Base-by-base conservation (phyloP, 2,797 vertebrate genomes). In the Spondyliosoma cantharus region DNA sequence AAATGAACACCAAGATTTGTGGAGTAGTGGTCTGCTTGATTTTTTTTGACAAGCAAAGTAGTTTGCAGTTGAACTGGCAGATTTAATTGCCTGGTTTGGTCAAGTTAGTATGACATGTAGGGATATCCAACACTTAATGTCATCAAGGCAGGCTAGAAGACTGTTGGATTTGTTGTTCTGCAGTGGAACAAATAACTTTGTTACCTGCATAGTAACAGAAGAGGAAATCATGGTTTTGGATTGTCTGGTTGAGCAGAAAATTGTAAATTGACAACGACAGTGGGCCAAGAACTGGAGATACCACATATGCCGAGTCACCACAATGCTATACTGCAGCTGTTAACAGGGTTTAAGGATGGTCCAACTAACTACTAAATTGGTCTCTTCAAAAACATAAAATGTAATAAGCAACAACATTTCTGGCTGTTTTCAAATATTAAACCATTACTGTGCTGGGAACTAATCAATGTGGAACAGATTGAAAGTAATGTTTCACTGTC, bases 351-450 rank as follows among this genome's bases (percentile, higher is more conserved):
- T 17, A 11, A 37, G 9, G 25, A 59, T 43, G 46, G 22, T 53
- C 22, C 22, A 50, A 45, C 7, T 61, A 20, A 20, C 16, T 7
- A 20, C 6, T 29, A 12, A 74, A 60, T 3, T 4, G 11, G 8
- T 24, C 3, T 64, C 37, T 53, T 57, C 1, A 22, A 60, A 74
- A 53, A 20, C 15, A 49, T 27, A 22, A 25, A 42, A 3, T 58
- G 42, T 60, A 27, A 70, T 59, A 63, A 67, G 17, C 24, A 48
- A 59, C 3, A 32, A 0, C 8, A 37, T 81, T 76, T 71, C 32
- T 32, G 43, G 46, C 11, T 17, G n/a, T 70, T 64, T 68, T 65
- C 16, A 62, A 45, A 45, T 64, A 74, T 76, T 1, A 42, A 70
- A 56, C 17, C 17, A 49, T 54, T 37, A 27, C 20, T 60, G 14